Percentiles rank a stretch among this genome's conserved stretches.
Conservation (phyloP, 2,797 vertebrate species). For the Ambastaia sidthimunki region DNA sequence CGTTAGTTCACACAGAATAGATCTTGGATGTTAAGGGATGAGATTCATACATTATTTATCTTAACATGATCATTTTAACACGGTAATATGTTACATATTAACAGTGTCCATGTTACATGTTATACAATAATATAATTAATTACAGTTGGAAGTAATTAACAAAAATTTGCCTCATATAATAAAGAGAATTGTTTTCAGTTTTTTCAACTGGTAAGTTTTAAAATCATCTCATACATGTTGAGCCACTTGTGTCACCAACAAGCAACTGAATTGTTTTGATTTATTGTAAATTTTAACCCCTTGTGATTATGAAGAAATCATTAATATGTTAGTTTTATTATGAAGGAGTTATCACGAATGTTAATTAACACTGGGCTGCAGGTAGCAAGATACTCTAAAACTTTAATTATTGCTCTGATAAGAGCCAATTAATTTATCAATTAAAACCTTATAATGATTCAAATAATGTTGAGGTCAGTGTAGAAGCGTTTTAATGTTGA, state of each 20-base stretch:
- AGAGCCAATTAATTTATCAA: not conserved
- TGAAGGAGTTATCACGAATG: conserved; percentile 21
- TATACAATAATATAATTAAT: not conserved
- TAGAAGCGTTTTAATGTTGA: conserved; percentile 4
- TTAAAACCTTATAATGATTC: not conserved
- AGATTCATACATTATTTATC: not conserved
- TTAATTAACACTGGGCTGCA: conserved; percentile 5
- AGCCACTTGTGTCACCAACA: not conserved
- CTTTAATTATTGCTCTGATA: not conserved
- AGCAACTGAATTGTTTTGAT: not conserved
- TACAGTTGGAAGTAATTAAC: not conserved
- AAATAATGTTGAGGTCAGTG: conserved; percentile 53
- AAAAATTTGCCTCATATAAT: not conserved
- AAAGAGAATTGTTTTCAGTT: not conserved
- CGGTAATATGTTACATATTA: conserved; percentile 7
- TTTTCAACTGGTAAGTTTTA: not conserved
- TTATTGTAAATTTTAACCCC: not conserved
- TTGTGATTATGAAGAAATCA: not conserved
- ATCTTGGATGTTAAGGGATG: not conserved
- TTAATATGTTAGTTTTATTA: not conserved
- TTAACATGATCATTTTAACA: not conserved
- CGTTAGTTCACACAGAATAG: not conserved
- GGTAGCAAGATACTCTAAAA: conserved; percentile 4
- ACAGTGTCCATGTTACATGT: conserved; percentile 1
- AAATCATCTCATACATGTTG: not conserved